Conservation (phyloP, 2,888 invertebrate species). For the Reticulitermes lucifugus region DNA sequence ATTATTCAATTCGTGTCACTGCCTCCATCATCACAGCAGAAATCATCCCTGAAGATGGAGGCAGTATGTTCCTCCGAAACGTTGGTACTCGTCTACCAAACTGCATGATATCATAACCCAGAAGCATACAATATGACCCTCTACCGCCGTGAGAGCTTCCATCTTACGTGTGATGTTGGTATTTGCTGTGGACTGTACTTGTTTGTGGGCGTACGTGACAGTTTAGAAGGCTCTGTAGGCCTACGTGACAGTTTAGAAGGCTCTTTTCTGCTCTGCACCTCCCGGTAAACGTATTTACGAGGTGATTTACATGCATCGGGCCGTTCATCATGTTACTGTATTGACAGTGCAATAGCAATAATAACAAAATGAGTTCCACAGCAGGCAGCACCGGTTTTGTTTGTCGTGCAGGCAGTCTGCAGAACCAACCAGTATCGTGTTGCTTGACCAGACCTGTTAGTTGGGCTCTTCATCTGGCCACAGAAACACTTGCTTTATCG, state of each 20-base stretch:
- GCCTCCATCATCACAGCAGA: too few species aligned
- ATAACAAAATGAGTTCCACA: not conserved
- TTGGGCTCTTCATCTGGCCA: not conserved
- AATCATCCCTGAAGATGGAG: too few species aligned
- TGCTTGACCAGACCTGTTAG: not conserved
- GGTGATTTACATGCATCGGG: not conserved
- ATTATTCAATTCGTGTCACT: too few species aligned
- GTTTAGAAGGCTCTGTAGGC: not conserved
- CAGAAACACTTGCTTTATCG: not conserved
- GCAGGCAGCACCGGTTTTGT: slow-evolving; percentile 31
- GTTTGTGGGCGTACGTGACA: not conserved
- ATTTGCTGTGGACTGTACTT: not conserved
- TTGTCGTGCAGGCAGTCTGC: slow-evolving; percentile 12
- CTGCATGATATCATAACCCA: too few species aligned
- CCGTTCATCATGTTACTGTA: not conserved
- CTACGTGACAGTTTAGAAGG: not conserved
- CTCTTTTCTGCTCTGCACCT: not conserved
- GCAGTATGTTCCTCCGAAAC: too few species aligned
- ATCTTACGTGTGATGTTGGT: too few species aligned
- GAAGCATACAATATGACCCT: too few species aligned
- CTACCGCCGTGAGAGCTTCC: too few species aligned
- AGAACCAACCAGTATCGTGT: not conserved
- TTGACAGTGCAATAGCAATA: not conserved
- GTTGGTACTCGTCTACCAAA: too few species aligned
- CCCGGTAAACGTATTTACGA: not conserved